A percentile compares a stretch with the other conserved stretches of the same genome.
Conservation (phyloP, 2,888 invertebrate species). For the Petrolisthes cinctipes region DNA sequence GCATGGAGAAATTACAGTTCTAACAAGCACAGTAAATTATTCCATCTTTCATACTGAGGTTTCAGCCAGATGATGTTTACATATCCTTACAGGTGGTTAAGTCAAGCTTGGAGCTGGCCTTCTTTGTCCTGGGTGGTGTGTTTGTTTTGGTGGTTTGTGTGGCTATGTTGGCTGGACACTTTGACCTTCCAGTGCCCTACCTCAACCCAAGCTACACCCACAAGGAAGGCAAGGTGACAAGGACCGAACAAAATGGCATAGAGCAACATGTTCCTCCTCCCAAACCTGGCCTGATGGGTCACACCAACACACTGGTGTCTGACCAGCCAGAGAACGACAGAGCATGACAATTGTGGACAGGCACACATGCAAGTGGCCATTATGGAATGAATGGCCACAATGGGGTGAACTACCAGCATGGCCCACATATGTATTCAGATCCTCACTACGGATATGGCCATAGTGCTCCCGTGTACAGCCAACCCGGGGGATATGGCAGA, state of each 20-base stretch:
- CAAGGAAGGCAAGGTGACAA: conserved; percentile 18
- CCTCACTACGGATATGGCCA: not conserved
- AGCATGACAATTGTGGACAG: conserved; percentile 47
- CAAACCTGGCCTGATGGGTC: conserved; percentile 35
- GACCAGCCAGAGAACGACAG: conserved; percentile 36
- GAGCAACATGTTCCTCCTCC: not conserved
- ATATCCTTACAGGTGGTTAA: conserved; percentile 31
- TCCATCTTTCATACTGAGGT: no score
- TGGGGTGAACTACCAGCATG: not conserved
- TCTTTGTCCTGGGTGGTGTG: conserved; percentile 31
- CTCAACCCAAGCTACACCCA: conserved; percentile 33
- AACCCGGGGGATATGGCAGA: not conserved
- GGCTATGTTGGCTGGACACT: conserved; percentile 21
- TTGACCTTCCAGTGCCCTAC: conserved; percentile 46
- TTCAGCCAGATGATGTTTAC: no score
- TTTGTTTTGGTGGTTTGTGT: conserved; percentile 23
- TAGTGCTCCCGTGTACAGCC: not conserved
- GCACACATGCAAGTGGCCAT: conserved; percentile 35
- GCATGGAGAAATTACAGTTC: no score
- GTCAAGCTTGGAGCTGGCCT: conserved; percentile 29
- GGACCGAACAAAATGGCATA: not conserved
- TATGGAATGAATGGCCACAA: conserved; percentile 20
- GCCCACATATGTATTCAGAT: not conserved
- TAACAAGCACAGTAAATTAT: no score
- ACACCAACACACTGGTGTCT: conserved; percentile 35